Evolutionary conservation across 2,888 invertebrate genomes (phyloP).

Genomic region (Leuctra nigra): DNA sequence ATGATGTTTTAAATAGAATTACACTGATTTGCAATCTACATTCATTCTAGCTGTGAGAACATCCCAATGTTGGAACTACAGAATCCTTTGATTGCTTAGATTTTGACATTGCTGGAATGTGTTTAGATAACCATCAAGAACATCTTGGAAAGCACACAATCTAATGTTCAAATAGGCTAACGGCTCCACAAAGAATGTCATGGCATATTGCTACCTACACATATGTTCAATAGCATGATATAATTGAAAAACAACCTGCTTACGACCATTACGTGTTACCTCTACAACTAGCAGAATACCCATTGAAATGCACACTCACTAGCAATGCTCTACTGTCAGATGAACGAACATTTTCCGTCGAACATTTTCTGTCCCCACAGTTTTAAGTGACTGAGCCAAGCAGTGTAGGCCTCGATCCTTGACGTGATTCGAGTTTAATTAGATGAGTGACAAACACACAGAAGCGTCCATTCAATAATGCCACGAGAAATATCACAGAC

Average conservation of each 20-base stretch:
- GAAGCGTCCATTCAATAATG: slow-evolving; percentile 26
- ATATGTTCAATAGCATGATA: neutral
- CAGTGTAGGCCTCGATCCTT: slow-evolving; percentile 18
- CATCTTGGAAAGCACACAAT: neutral
- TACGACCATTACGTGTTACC: slow-evolving; percentile 8
- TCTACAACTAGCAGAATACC: no score
- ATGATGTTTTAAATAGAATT: slow-evolving; percentile 23
- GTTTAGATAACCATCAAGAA: neutral
- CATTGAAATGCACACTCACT: no score
- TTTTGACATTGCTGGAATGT: slow-evolving; percentile 15
- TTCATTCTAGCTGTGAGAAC: slow-evolving; percentile 14
- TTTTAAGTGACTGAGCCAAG: no score
- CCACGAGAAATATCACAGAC: slow-evolving; percentile 35
- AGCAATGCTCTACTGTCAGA: no score
- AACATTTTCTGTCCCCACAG: no score
- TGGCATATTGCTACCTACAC: slow-evolving; percentile 7
- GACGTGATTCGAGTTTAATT: neutral
- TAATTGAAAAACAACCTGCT: slow-evolving; percentile 3
- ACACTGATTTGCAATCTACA: slow-evolving; percentile 25
- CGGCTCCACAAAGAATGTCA: slow-evolving; percentile 7
- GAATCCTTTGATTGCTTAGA: neutral
- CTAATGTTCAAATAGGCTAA: slow-evolving; percentile 10
- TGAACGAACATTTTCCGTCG: no score
- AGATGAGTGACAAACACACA: slow-evolving; percentile 1
- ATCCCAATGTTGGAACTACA: slow-evolving; percentile 3